Percentiles rank a stretch among this genome's conserved stretches.
phyloP scores from a whole-genome alignment of 1,140 invertebrate species.

The Proales similis region DNA sequence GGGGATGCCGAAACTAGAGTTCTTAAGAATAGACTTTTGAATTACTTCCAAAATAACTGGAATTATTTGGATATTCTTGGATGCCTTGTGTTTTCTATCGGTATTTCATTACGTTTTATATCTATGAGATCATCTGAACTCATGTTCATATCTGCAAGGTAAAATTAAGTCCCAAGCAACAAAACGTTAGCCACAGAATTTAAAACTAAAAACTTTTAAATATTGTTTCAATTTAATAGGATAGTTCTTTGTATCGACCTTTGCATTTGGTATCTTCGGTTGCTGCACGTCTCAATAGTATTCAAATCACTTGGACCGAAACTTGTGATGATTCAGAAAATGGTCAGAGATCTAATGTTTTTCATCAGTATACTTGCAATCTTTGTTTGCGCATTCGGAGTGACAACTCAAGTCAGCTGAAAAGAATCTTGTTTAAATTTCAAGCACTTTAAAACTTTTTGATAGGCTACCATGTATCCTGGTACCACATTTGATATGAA shows the following conservation, averaged over 20 bases:
- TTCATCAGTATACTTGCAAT: slow-evolving; percentile 49
- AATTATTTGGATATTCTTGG: slow-evolving; percentile 37
- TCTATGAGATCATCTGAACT: slow-evolving; percentile 24
- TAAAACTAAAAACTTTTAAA: no score
- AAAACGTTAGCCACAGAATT: no score
- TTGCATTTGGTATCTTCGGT: slow-evolving; percentile 42
- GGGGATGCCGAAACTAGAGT: slow-evolving; percentile 35
- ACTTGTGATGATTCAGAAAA: slow-evolving; percentile 51
- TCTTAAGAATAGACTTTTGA: slow-evolving; percentile 28
- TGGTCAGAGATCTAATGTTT: slow-evolving; percentile 49
- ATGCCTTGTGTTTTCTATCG: slow-evolving; percentile 23
- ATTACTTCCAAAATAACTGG: slow-evolving; percentile 36
- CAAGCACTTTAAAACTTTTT: no score
- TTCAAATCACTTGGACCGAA: slow-evolving; percentile 50
- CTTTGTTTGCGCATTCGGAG: slow-evolving; percentile 49
- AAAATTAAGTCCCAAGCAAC: no score
- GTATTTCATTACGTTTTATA: slow-evolving; percentile 32
- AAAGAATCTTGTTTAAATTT: no score
- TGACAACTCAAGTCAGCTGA: slow-evolving; percentile 41
- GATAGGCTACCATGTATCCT: slow-evolving; percentile 47
- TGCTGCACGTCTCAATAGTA: slow-evolving; percentile 48
- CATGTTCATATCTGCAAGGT: slow-evolving; percentile 17
- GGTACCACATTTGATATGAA: slow-evolving; percentile 41
- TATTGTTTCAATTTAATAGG: no score
- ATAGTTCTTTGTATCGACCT: slow-evolving; percentile 36